These are phyloP conservation scores for Synergus itoensis DNA, from an alignment of 2,888 invertebrate genomes.

Conservation along the genomic window DNA sequence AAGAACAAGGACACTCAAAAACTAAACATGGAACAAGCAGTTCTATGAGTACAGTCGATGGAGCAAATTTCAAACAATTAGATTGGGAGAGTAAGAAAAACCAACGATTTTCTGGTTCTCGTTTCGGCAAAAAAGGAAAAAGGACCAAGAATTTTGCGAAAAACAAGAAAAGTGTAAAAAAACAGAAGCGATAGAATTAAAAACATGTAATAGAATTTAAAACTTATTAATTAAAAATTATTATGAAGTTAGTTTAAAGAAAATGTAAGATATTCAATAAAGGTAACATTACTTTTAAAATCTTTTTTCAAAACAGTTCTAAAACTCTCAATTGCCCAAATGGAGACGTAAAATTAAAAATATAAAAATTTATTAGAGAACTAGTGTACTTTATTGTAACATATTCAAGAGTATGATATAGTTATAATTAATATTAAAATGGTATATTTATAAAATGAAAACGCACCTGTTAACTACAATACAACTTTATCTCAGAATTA, in stretches of 20 bases:
- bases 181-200: conserved; percentile 57
- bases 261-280: conserved; percentile 10
- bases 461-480: conserved; percentile 21
- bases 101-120: conserved; percentile 60
- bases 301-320: not conserved
- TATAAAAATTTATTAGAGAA: conserved; percentile 11
- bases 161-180: conserved; percentile 59
- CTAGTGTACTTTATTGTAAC: conserved; percentile 38
- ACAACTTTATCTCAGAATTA: conserved; percentile 8
- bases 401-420: conserved; percentile 17
- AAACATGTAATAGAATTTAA: not conserved
- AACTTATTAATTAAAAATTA: not conserved
- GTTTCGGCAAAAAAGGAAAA: conserved; percentile 50
- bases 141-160: conserved; percentile 48
- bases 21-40: conserved; percentile 83
- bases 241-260: not conserved
- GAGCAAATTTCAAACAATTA: conserved; percentile 88
- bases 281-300: not conserved
- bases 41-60: conserved; percentile 87
- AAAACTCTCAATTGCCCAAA: not conserved
- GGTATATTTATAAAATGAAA: conserved; percentile 20
- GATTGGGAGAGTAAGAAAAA: conserved; percentile 89
- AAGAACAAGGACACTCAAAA: conserved; percentile 86
- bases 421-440: conserved; percentile 17
- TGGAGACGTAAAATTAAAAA: not conserved